Evolutionary conservation across 2,797 vertebrate species (phyloP).

Genomic region (Danionella dracula): DNA sequence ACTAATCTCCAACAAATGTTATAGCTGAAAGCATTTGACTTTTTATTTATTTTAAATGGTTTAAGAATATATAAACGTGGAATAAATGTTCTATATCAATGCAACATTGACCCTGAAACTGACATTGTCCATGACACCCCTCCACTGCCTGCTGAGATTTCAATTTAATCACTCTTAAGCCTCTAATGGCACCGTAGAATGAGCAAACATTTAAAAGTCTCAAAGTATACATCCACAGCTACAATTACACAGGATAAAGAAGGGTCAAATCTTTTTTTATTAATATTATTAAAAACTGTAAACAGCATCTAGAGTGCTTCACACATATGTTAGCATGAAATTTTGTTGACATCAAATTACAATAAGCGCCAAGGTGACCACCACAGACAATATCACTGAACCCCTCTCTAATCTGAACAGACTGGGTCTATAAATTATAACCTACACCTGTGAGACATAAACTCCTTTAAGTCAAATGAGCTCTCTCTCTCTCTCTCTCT

Average conservation of each 20-base stretch:
- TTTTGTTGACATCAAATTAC: not conserved
- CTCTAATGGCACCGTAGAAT: conserved; percentile 24
- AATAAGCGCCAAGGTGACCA: conserved; percentile 34
- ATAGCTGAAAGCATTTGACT: too few species aligned
- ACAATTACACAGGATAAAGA: conserved; percentile 38
- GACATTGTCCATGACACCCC: conserved; percentile 6
- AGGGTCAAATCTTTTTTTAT: conserved; percentile 1
- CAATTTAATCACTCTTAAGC: conserved; percentile 48
- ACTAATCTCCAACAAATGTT: too few species aligned
- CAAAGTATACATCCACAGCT: conserved; percentile 4
- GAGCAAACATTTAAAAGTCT: conserved; percentile 33
- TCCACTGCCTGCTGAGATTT: conserved; percentile 32
- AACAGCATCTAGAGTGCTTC: not conserved
- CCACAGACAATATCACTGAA: conserved; percentile 19
- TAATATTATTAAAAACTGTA: conserved; percentile 6
- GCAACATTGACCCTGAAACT: conserved; percentile 38
- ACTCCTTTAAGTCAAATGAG: not conserved
- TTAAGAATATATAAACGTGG: too few species aligned
- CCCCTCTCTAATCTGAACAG: conserved; percentile 31
- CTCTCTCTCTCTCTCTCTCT: not conserved
- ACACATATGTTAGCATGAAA: not conserved
- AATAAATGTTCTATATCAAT: too few species aligned
- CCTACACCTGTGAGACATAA: conserved; percentile 17
- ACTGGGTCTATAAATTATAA: conserved; percentile 19
- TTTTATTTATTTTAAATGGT: too few species aligned